phyloP scores from a whole-genome alignment of 1,140 invertebrate species.

The Archivesica marissinica region DNA sequence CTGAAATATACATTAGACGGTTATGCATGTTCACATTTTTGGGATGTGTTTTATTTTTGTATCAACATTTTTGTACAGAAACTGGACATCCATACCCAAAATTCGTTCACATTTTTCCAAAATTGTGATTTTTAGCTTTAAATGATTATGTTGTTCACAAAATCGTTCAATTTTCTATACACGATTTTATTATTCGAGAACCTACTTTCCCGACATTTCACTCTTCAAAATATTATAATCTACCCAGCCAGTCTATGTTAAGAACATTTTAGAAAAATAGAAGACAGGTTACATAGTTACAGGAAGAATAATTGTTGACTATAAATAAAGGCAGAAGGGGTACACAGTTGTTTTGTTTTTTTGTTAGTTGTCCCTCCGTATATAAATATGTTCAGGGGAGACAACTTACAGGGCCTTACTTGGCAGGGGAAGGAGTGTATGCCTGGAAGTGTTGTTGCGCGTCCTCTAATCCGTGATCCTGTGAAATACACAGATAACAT shows the following conservation, averaged over 20 bases:
- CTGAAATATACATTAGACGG: background rate
- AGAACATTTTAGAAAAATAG: background rate
- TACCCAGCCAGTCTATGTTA: too few species aligned
- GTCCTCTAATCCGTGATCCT: constrained; percentile 58
- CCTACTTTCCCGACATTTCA: too few species aligned
- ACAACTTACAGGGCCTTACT: constrained; percentile 64
- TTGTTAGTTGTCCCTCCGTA: constrained; percentile 42
- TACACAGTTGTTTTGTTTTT: constrained; percentile 45
- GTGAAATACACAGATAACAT: constrained; percentile 52
- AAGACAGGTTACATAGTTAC: constrained; percentile 4
- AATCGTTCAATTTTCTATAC: too few species aligned
- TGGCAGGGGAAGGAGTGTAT: constrained; percentile 59
- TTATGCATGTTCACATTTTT: background rate
- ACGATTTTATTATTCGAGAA: too few species aligned
- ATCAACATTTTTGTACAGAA: background rate
- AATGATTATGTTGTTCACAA: too few species aligned
- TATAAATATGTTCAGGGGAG: constrained; percentile 38
- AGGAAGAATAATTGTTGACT: background rate
- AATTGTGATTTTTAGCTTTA: too few species aligned
- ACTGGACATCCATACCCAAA: constrained; percentile 4
- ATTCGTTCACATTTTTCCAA: too few species aligned
- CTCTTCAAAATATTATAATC: too few species aligned
- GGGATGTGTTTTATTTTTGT: background rate
- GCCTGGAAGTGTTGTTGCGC: constrained; percentile 57
- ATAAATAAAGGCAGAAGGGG: constrained; percentile 58